phyloP scores from a whole-genome alignment of 2,113 vertebrate species.

The Apodemus sylvaticus region DNA sequence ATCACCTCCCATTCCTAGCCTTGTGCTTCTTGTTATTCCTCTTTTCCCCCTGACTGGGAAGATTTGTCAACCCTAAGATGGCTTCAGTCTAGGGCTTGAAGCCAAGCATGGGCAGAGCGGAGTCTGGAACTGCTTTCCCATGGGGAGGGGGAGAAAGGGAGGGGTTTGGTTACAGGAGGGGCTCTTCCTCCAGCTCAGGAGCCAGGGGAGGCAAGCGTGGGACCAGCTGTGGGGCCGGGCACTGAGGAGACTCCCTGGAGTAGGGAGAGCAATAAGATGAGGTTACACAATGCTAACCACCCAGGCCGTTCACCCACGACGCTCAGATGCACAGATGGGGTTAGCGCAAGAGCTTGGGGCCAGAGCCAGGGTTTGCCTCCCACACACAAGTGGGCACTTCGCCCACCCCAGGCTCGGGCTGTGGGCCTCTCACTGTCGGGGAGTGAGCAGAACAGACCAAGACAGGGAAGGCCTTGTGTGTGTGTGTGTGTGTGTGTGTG shows the following conservation, averaged over 20 bases:
- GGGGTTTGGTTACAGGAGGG: constrained; percentile 15
- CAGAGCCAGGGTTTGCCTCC: not conserved
- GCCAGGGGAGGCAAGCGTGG: constrained; percentile 55
- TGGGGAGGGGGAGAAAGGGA: not conserved
- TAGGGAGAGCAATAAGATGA: not conserved
- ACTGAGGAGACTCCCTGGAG: constrained; percentile 29
- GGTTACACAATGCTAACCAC: constrained; percentile 31
- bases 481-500: too few relatives aligned
- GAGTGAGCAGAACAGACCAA: not conserved
- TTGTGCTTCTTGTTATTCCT: not conserved
- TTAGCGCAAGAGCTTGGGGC: not conserved
- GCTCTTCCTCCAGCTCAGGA: constrained; percentile 50
- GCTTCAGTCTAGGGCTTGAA: constrained; percentile 49
- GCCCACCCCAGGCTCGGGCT: not conserved
- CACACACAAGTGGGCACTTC: not conserved
- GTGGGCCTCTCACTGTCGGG: too few relatives aligned
- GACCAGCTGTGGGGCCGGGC: constrained; percentile 70
- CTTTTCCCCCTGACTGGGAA: constrained; percentile 16
- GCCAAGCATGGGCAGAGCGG: not conserved
- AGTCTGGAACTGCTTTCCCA: not conserved
- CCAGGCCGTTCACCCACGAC: not conserved
- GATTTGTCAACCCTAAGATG: constrained; percentile 45
- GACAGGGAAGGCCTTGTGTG: not conserved
- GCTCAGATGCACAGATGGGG: not conserved
- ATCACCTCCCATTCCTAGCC: not conserved